These are phyloP conservation scores for Leptodactylus fuscus DNA, from an alignment of 2,113 vertebrate species.

Conservation along the genomic window DNA sequence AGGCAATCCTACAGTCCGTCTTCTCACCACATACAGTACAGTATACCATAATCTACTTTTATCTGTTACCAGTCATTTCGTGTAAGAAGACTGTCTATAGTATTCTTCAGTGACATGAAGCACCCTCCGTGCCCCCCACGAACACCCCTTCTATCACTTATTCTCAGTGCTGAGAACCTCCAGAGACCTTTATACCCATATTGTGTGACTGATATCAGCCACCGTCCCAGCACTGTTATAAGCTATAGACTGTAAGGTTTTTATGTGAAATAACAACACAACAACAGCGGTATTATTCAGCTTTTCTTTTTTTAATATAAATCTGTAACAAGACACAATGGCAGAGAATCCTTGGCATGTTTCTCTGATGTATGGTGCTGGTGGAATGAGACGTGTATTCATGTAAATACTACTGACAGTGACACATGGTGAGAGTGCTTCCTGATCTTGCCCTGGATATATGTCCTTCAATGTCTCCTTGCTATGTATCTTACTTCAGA, in stretches of 20 bases:
- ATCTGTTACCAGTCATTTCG: too few species aligned
- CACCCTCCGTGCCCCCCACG: too few species aligned
- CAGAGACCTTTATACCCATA: neutral
- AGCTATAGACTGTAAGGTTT: neutral
- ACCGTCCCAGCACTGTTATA: neutral
- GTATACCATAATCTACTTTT: too few species aligned
- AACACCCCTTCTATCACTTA: too few species aligned
- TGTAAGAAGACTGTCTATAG: neutral
- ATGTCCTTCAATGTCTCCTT: too few species aligned
- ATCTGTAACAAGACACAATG: conserved; percentile 1
- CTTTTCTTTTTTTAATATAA: conserved; percentile 25
- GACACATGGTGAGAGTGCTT: neutral
- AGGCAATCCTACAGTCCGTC: neutral
- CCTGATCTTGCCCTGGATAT: neutral
- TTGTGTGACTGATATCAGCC: neutral
- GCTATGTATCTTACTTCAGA: neutral
- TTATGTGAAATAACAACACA: neutral
- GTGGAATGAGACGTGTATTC: neutral
- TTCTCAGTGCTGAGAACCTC: neutral
- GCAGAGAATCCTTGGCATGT: conserved; percentile 6
- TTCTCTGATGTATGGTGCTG: neutral
- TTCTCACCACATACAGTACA: too few species aligned
- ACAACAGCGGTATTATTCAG: neutral
- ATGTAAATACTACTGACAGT: neutral
- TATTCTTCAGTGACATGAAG: too few species aligned